These are phyloP conservation scores for Temnothorax rugatulus DNA, from an alignment of 2,888 invertebrate species.

Conservation along the genomic window DNA sequence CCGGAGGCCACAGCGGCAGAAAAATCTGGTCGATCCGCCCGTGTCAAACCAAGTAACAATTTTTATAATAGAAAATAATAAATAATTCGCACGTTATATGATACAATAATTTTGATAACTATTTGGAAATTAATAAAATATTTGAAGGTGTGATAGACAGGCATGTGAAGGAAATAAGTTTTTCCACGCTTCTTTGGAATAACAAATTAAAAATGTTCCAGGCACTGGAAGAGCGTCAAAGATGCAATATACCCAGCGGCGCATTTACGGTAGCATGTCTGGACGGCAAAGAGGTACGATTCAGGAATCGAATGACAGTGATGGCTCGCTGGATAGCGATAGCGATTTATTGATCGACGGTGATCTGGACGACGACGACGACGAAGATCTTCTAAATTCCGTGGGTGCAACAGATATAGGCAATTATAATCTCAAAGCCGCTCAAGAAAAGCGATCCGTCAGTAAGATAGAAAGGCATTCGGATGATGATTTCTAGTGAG, in stretches of 20 bases:
- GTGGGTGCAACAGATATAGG: conserved; percentile 77
- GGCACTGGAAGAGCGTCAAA: conserved; percentile 79
- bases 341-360: conserved; percentile 88
- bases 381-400: conserved; percentile 87
- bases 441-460: conserved; percentile 81
- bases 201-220: conserved; percentile 58
- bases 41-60: conserved; percentile 72
- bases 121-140: not conserved
- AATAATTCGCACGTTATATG: not conserved
- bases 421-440: conserved; percentile 79
- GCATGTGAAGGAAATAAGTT: not conserved
- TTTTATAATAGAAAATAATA: conserved; percentile 4
- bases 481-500: conserved; percentile 83
- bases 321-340: conserved; percentile 85
- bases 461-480: conserved; percentile 83
- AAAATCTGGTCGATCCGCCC: conserved; percentile 72
- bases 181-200: not conserved
- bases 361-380: conserved; percentile 88
- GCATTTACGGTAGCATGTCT: conserved; percentile 89
- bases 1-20: conserved; percentile 61
- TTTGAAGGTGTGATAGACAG: not conserved
- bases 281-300: conserved; percentile 83
- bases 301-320: conserved; percentile 82
- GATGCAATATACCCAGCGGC: conserved; percentile 83
- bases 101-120: not conserved